These are phyloP conservation scores for Drosophila hydei DNA, from an alignment of 1,140 invertebrate genomes.

Conservation along the genomic window DNA sequence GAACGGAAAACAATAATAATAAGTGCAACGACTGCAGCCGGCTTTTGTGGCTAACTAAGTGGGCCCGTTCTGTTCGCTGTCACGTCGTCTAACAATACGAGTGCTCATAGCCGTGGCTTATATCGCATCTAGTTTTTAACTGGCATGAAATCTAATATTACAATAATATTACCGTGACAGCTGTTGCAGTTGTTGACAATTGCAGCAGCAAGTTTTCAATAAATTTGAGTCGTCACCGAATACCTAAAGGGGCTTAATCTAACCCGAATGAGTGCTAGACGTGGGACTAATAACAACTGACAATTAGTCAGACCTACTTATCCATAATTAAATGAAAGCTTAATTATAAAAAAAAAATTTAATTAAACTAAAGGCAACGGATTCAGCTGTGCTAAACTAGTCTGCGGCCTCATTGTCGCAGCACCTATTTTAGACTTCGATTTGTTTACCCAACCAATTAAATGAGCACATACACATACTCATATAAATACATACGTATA, in stretches of 20 bases:
- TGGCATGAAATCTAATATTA: conserved; percentile 26
- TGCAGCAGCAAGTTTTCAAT: conserved; percentile 1
- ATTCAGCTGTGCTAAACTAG: conserved; percentile 6
- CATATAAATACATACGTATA: background rate
- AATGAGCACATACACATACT: background rate
- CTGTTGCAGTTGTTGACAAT: conserved; percentile 3
- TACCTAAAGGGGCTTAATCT: background rate
- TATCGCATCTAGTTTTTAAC: conserved; percentile 8
- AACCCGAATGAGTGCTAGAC: background rate
- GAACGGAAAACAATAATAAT: conserved; percentile 18
- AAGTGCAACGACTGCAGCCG: conserved; percentile 33
- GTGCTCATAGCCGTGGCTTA: background rate
- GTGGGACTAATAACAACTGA: background rate
- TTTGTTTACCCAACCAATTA: conserved; percentile 26
- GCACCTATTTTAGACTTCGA: conserved; percentile 1
- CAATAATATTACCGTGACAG: conserved; percentile 6
- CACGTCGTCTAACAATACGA: background rate
- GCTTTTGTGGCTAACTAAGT: conserved; percentile 10
- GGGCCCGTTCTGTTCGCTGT: conserved; percentile 10
- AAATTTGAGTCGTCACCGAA: conserved; percentile 3
- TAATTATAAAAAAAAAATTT: background rate
- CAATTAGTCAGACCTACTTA: background rate
- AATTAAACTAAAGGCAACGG: background rate
- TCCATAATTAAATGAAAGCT: no score
- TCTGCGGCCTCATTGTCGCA: no score